phyloP scores from a whole-genome alignment of 1,140 invertebrate species.

The Callitettix versicolor region DNA sequence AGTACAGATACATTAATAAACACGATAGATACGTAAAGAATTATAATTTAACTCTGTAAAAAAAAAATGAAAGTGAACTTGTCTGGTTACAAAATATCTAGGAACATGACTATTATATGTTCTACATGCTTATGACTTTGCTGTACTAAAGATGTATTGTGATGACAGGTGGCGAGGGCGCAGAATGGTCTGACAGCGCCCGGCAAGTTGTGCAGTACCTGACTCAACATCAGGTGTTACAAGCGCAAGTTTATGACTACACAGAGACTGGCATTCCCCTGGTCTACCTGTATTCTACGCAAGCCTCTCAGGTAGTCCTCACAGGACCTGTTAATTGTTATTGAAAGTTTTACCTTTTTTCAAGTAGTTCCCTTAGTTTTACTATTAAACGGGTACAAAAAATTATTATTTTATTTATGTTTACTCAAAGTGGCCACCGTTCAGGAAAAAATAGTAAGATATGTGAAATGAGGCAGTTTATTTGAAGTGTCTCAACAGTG shows the following conservation, averaged over 20 bases:
- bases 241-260: constrained; percentile 77
- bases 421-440: too few species aligned
- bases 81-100: background rate
- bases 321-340: too few species aligned
- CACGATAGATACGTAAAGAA: background rate
- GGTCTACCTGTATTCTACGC: constrained; percentile 63
- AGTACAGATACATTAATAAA: background rate
- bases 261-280: constrained; percentile 62
- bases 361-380: too few species aligned
- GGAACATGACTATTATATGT: background rate
- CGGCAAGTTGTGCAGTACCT: constrained; percentile 61
- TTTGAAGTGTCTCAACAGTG: too few species aligned
- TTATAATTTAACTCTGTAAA: background rate
- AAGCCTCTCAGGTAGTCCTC: constrained; percentile 53
- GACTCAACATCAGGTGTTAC: constrained; percentile 65
- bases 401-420: too few species aligned
- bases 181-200: constrained; percentile 66
- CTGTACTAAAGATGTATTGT: background rate
- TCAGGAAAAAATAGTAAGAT: too few species aligned
- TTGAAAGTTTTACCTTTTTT: too few species aligned
- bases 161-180: constrained; percentile 29
- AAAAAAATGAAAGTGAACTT: background rate
- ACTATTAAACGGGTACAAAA: too few species aligned
- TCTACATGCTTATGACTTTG: background rate
- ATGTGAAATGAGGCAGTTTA: too few species aligned